Conservation (phyloP, 2,113 vertebrate genomes). For the Caretta caretta region DNA sequence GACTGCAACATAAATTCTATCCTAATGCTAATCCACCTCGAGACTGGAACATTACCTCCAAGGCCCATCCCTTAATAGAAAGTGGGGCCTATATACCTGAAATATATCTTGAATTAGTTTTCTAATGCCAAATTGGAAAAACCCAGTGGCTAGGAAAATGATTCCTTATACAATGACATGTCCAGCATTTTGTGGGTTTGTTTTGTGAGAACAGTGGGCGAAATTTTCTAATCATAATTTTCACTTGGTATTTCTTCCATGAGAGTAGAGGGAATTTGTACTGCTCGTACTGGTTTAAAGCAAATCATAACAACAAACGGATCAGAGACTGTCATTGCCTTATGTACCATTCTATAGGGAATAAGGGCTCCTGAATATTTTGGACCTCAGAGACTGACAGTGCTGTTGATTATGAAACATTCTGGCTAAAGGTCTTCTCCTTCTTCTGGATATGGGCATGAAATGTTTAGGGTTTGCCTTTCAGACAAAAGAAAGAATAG, state of each 20-base stretch:
- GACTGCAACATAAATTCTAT: neutral
- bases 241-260: neutral
- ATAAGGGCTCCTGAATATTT: neutral
- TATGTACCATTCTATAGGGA: no score
- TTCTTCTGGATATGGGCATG: neutral
- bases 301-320: neutral
- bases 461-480: neutral
- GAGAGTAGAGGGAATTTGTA: neutral
- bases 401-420: fast-evolving
- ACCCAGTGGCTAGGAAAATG: neutral
- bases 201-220: neutral
- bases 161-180: fast-evolving
- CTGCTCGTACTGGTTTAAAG: neutral
- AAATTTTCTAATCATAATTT: neutral
- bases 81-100: neutral
- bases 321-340: neutral
- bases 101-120: neutral
- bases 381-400: neutral
- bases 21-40: neutral
- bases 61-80: neutral
- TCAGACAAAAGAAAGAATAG: neutral
- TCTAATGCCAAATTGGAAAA: neutral
- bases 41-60: neutral
- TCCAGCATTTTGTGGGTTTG: neutral
- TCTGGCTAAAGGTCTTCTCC: neutral